Conservation (phyloP, 1,140 invertebrate genomes). For the Limonius californicus region DNA sequence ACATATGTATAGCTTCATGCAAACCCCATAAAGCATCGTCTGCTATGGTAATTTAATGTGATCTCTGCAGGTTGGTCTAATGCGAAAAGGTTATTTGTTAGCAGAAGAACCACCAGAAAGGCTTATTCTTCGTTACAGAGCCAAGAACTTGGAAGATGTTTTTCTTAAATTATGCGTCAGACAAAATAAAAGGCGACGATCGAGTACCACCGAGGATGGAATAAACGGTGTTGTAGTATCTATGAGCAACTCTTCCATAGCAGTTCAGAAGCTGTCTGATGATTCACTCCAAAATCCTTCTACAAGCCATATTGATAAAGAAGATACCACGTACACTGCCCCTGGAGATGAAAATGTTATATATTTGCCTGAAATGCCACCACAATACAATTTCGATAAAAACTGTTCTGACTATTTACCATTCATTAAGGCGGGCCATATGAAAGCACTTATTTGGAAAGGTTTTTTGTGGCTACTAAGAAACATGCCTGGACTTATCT, state of each 20-base stretch:
- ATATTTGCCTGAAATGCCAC: neutral
- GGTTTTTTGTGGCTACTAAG: conserved; percentile 91
- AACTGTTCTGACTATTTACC: conserved; percentile 54
- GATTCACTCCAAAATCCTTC: too few relatives aligned
- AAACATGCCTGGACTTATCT: conserved; percentile 85
- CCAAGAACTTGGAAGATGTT: conserved; percentile 83
- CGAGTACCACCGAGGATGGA: too few relatives aligned
- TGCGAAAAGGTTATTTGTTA: conserved; percentile 85
- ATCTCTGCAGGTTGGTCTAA: conserved; percentile 77
- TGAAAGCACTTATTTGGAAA: conserved; percentile 84
- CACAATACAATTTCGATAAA: neutral
- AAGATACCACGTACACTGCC: too few relatives aligned
- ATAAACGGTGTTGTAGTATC: neutral
- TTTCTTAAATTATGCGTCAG: conserved; percentile 86
- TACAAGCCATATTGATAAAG: neutral
- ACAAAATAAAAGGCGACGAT: too few relatives aligned
- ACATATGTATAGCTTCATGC: too few relatives aligned
- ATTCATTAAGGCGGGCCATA: conserved; percentile 65
- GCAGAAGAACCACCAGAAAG: conserved; percentile 85
- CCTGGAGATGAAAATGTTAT: too few relatives aligned
- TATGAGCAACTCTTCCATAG: too few relatives aligned
- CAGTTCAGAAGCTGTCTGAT: too few relatives aligned
- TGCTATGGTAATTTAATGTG: too few relatives aligned
- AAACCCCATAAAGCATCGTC: too few relatives aligned
- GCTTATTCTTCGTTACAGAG: conserved; percentile 71